Evolutionary conservation across 2,113 vertebrate genomes (phyloP).

Genomic region (Limnothrissa miodon): DNA sequence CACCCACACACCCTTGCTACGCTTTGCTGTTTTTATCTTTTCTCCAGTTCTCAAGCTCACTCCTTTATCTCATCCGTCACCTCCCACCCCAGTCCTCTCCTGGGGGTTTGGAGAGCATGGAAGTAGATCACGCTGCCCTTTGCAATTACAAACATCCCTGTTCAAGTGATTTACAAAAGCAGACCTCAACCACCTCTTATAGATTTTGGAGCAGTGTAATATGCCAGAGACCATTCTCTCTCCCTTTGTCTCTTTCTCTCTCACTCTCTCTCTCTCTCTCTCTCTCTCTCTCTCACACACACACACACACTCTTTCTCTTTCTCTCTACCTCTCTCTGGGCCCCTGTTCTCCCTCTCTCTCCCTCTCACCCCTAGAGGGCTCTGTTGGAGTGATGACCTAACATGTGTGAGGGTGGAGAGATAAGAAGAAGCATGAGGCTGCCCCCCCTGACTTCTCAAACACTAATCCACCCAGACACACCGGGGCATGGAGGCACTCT

Average conservation of each 20-base stretch:
- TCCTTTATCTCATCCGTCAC: neutral
- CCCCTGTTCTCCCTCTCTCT: neutral
- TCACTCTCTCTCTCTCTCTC: neutral
- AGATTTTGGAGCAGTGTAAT: neutral
- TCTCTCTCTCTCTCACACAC: neutral
- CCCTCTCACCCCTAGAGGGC: neutral
- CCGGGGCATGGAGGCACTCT: neutral
- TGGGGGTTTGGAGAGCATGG: neutral
- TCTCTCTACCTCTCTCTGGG: neutral
- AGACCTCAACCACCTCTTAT: neutral
- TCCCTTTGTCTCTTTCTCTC: neutral
- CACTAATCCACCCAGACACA: neutral
- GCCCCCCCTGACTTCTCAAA: neutral
- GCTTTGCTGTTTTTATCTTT: neutral
- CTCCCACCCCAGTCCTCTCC: neutral
- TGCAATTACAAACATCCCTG: slow-evolving; percentile 7
- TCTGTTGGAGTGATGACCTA: slow-evolving; percentile 6
- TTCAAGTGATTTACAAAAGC: neutral
- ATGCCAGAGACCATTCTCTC: neutral
- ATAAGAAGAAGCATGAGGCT: neutral
- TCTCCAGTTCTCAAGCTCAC: neutral
- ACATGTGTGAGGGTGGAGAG: neutral
- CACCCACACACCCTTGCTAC: neutral
- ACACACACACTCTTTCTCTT: neutral
- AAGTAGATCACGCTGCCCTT: slow-evolving; percentile 9